Conservation (phyloP, 2,797 vertebrate genomes). For the Tragopan temminckii region DNA sequence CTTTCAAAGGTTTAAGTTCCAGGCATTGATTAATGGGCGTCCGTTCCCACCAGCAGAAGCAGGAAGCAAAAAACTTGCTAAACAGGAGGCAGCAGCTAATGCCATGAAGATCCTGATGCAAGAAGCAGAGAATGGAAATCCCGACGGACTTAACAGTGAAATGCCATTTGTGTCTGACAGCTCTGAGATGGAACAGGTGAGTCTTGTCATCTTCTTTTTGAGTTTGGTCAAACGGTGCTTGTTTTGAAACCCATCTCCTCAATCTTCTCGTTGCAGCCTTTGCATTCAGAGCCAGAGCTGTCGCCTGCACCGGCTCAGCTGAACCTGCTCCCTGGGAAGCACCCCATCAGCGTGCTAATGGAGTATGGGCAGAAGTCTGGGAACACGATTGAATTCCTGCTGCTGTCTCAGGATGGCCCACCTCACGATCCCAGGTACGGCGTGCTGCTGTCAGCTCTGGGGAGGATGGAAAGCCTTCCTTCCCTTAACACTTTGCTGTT, state of each 20-base stretch:
- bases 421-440: slow-evolving; percentile 95
- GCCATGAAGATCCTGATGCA: slow-evolving; percentile 88
- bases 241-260: not conserved
- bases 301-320: not conserved
- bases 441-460: not conserved
- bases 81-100: slow-evolving; percentile 92
- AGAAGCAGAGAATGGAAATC: slow-evolving; percentile 78
- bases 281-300: slow-evolving; percentile 44
- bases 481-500: not conserved
- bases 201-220: not conserved
- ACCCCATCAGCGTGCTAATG: slow-evolving; percentile 93
- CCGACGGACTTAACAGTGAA: not conserved
- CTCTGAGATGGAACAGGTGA: slow-evolving; percentile 26
- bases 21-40: slow-evolving; percentile 91
- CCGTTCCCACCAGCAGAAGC: slow-evolving; percentile 92
- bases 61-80: slow-evolving; percentile 95
- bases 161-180: not conserved
- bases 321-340: slow-evolving; percentile 90
- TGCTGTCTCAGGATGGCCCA: slow-evolving; percentile 93
- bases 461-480: not conserved
- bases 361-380: slow-evolving; percentile 95
- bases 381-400: slow-evolving; percentile 90
- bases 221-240: rapidly evolving
- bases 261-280: not conserved
- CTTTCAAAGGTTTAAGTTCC: slow-evolving; percentile 92